Base-by-base conservation (phyloP, 2,888 invertebrate genomes). In the Ophion obscuratus region DNA sequence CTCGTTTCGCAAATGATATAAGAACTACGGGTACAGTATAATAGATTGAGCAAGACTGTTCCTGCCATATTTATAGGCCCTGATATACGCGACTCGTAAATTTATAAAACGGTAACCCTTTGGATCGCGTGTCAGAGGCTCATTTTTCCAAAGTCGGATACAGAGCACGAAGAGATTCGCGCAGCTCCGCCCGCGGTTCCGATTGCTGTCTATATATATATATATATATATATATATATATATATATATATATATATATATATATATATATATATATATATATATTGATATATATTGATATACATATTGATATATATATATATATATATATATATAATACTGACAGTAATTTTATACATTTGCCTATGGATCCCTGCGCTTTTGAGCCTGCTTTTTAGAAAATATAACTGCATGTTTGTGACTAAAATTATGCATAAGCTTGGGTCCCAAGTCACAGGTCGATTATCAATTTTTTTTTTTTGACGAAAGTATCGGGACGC, bases 91-190 rank as follows among this genome's bases (percentile, higher is more conserved):
- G 7, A 17, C 61, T 40, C 59, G 20, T 59, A 40, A 57, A 77
- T 59, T 40, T 20, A n/a, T 67, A 9, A 24, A 40, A 53, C 20
- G 7, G 61, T 20, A 14, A 11, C n/a, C 47, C 20, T 36, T 2
- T 59, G 36, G 77, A 20, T 77, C 67, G 77, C 77, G 40, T 77
- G 77, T 59, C 67, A 6, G 53, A 14, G 24, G 17, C 14, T 77
- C 59, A 59, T 77, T 73, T 62, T 84, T 81, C 59, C 20, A 11
- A 61, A 64, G 75, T 71, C 36, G 36, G 47, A 66, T 1, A 67
- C 17, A 31, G 20, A 31, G 47, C 9, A 44, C 40, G 31, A 80
- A 57, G 17, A 76, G 59, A 61, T 47, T 67, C 47, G 17, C 57
- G 64, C 57, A 36, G 57, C 11, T 62, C n/a, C 36, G 20, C 27